A percentile compares a stretch with the other conserved stretches of the same genome.
These are phyloP conservation scores for Erythrocercus mccallii DNA, from an alignment of 2,113 vertebrate species.

Conservation along the genomic window DNA sequence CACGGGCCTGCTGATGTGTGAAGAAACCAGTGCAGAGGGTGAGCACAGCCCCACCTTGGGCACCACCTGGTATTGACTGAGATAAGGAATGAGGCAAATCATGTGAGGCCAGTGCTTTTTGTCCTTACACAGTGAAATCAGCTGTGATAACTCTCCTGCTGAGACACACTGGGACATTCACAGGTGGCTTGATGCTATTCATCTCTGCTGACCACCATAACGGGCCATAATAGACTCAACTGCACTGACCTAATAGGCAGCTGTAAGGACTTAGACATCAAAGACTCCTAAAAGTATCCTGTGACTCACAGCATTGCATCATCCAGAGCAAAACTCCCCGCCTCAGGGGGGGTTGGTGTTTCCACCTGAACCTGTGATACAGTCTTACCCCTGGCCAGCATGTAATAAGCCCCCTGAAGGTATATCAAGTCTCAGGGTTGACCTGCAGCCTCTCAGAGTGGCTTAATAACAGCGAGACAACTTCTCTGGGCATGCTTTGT, in stretches of 20 bases:
- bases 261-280: not conserved
- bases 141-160: not conserved
- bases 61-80: not conserved
- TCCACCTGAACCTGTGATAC: not conserved
- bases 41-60: not conserved
- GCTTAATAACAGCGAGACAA: too few species aligned
- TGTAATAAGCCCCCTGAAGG: too few species aligned
- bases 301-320: too few species aligned
- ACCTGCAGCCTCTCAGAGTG: too few species aligned
- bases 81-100: not conserved
- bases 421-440: too few species aligned
- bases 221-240: not conserved
- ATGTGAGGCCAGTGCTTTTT: not conserved
- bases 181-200: not conserved
- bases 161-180: not conserved
- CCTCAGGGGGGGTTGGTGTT: not conserved
- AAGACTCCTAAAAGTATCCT: not conserved
- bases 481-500: too few species aligned
- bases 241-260: not conserved
- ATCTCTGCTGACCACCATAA: not conserved
- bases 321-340: not conserved
- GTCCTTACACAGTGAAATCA: not conserved
- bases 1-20: not conserved
- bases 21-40: accelerated
- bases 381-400: too few species aligned